These are phyloP conservation scores for Adineta ricciae DNA, from an alignment of 2,888 invertebrate species.

Conservation along the genomic window DNA sequence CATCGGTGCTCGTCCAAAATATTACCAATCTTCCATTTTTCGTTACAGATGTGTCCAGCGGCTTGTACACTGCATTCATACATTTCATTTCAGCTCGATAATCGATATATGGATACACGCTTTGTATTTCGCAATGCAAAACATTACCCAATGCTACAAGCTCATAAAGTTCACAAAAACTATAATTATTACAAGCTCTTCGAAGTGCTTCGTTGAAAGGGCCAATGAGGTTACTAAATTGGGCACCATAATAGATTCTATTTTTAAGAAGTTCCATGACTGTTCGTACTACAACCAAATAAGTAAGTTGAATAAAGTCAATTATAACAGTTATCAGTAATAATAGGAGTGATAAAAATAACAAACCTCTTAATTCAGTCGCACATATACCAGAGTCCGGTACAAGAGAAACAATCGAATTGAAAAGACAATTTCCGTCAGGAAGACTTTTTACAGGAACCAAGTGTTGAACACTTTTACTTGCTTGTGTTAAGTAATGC, in stretches of 20 bases:
- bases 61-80: not conserved
- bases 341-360: not conserved
- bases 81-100: not conserved
- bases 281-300: not conserved
- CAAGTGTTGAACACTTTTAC: not conserved
- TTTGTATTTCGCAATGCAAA: not conserved
- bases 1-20: not conserved
- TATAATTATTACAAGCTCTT: not conserved
- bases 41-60: not conserved
- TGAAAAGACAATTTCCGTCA: not conserved
- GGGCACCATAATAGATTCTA: not conserved
- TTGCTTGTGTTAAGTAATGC: not conserved
- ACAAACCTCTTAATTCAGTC: not conserved
- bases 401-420: not conserved
- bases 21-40: not conserved
- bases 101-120: not conserved
- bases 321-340: not conserved
- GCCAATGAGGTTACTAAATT: not conserved
- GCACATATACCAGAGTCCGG: not conserved
- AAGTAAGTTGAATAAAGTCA: not conserved
- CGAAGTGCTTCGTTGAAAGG: not conserved
- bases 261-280: not conserved
- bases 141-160: not conserved
- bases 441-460: not conserved
- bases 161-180: not conserved